Base-by-base conservation (phyloP, 1,140 invertebrate species). In the Zeugodacus cucurbitae region DNA sequence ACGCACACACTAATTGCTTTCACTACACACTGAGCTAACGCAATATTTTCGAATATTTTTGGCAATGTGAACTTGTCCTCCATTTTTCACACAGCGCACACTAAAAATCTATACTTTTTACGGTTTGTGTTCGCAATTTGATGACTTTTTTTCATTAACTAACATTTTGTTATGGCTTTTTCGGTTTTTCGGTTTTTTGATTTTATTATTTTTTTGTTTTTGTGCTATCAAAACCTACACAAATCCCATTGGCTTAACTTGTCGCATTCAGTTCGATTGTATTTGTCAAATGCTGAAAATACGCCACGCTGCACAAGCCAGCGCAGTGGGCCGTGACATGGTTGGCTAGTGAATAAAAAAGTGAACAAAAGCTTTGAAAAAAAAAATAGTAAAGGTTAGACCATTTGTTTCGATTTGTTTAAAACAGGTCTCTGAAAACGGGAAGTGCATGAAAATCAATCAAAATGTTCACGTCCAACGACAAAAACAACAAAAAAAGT, bases 241-340 rank as follows among this genome's bases (percentile, higher is more conserved):
- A n/a, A n/a, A n/a, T n/a, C n/a, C n/a, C n/a, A n/a, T n/a, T n/a
- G n/a, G n/a, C n/a, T n/a, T n/a, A n/a, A n/a, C n/a, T n/a, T n/a
- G n/a, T n/a, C n/a, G n/a, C n/a, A n/a, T n/a, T n/a, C n/a, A 82
- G 74, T 82, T 44, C 41, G 20, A 82, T 82, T 82, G 74, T 26
- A 82, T 82, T 54, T 82, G 74, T 48, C 44, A 54, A 54, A 22
- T 82, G 74, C 34, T 26, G 26, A 44, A 48, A 82, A 29, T n/a
- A 1, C 37, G 74, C n/a, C n/a, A n/a, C 37, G 41, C 37, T 20
- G 41, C 41, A 48, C n/a, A n/a, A n/a, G n/a, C n/a, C n/a, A n/a
- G 14, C 11, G 41, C 6, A 20, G 3, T 17, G 48, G 4, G 14
- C 48, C 48, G 48, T 3, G 1, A 17, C 48, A 20, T 8, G 14